Conservation (phyloP, 2,113 vertebrate species). For the Miniopterus natalensis region DNA sequence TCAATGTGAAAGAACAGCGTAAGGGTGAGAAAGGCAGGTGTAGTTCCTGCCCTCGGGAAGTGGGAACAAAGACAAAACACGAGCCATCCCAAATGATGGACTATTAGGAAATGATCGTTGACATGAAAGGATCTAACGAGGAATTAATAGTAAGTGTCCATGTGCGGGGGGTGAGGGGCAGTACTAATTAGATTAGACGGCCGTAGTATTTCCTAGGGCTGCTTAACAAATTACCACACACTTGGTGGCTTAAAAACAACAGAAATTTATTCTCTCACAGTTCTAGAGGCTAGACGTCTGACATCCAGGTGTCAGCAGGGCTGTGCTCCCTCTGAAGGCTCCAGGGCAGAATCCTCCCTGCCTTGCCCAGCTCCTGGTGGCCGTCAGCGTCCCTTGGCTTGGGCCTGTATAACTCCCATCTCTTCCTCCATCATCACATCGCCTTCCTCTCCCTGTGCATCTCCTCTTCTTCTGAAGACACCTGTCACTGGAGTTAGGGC, state of each 20-base stretch:
- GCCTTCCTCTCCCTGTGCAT: background rate
- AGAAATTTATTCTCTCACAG: background rate
- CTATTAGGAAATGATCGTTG: background rate
- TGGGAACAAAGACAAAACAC: background rate
- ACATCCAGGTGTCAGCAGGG: background rate
- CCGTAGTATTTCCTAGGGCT: background rate
- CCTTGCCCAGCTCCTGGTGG: background rate
- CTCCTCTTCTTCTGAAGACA: background rate
- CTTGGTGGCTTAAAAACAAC: background rate
- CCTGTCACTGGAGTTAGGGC: background rate
- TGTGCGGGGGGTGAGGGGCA: too few relatives aligned
- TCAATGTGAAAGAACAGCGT: background rate
- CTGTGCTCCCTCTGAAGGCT: background rate
- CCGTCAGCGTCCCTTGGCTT: background rate
- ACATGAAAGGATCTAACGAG: background rate
- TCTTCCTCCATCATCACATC: background rate
- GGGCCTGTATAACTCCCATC: background rate
- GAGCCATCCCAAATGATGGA: background rate
- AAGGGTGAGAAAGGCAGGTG: background rate
- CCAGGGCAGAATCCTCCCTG: too few relatives aligned
- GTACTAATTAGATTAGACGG: background rate
- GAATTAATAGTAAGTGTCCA: background rate
- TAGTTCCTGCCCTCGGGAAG: background rate
- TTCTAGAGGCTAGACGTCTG: background rate
- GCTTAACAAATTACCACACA: background rate